A percentile compares a stretch with the other conserved stretches of the same genome.
Evolutionary conservation across 2,888 invertebrate species (phyloP).

Genomic region (Apocheima hispidaria): DNA sequence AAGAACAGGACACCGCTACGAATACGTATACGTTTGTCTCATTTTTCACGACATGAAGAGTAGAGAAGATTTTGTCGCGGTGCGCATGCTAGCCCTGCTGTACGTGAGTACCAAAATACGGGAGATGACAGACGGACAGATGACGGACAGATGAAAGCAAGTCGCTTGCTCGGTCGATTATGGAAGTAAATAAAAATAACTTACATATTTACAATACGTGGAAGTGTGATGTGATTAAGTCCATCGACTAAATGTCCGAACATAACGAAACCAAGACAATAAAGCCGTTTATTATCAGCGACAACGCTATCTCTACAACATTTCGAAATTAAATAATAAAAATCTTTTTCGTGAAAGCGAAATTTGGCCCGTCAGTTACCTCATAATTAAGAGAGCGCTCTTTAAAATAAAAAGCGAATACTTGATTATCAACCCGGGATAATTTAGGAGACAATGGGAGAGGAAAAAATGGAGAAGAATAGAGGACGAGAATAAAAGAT

Average conservation of each 20-base stretch:
- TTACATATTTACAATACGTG: background rate
- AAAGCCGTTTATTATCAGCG: conserved; percentile 2
- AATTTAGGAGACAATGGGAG: conserved; percentile 22
- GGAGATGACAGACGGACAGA: too few relatives aligned
- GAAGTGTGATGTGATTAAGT: too few relatives aligned
- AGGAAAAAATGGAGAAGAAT: conserved; percentile 14
- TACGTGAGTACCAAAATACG: too few relatives aligned
- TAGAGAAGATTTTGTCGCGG: too few relatives aligned
- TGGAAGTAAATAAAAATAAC: background rate
- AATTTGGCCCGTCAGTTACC: conserved; percentile 32
- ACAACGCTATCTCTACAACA: conserved; percentile 8
- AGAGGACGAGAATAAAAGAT: conserved; percentile 12
- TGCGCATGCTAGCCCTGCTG: too few relatives aligned
- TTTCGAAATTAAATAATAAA: conserved; percentile 25
- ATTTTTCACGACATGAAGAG: too few relatives aligned
- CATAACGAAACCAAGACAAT: background rate
- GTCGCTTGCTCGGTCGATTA: too few relatives aligned
- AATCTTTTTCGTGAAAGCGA: conserved; percentile 36
- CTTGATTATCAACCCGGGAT: conserved; percentile 28
- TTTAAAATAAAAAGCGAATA: conserved; percentile 41
- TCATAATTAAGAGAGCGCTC: conserved; percentile 41
- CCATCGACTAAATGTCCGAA: background rate
- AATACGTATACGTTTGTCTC: too few relatives aligned
- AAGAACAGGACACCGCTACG: too few relatives aligned
- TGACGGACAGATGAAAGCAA: too few relatives aligned